These are phyloP conservation scores for Drosophila borborema DNA, from an alignment of 2,888 invertebrate species.

Conservation along the genomic window DNA sequence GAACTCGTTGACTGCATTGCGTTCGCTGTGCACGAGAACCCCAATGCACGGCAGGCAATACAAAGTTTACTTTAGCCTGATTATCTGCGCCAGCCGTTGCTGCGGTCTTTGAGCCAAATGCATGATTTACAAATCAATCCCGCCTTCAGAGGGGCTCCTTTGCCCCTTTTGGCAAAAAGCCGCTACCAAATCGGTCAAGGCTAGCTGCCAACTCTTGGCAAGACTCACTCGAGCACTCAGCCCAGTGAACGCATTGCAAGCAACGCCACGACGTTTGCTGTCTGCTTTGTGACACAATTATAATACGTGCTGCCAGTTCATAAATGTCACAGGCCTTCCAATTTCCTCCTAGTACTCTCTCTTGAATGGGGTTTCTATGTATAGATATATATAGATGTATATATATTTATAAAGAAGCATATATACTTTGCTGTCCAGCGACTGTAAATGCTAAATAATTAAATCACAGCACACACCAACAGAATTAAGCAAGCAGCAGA, in stretches of 20 bases:
- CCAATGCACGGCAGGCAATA: slow-evolving; percentile 17
- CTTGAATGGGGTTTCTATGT: neutral
- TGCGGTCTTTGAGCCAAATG: slow-evolving; percentile 23
- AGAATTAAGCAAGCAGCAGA: neutral
- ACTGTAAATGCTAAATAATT: slow-evolving; percentile 4
- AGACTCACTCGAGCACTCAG: slow-evolving; percentile 2
- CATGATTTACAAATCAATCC: slow-evolving; percentile 40
- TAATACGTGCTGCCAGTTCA: slow-evolving; percentile 7
- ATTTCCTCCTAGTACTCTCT: neutral
- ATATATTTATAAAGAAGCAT: neutral
- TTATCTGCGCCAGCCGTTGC: slow-evolving; percentile 22
- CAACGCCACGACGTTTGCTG: neutral
- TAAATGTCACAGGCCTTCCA: slow-evolving; percentile 1
- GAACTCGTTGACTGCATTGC: slow-evolving; percentile 55
- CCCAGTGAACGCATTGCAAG: neutral
- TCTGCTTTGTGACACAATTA: slow-evolving; percentile 1
- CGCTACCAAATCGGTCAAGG: slow-evolving; percentile 54
- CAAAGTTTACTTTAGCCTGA: slow-evolving; percentile 34
- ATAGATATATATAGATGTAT: neutral
- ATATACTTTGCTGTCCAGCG: neutral
- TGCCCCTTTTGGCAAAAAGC: slow-evolving; percentile 38
- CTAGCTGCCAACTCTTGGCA: slow-evolving; percentile 61
- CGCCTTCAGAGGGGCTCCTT: neutral
- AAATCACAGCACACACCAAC: neutral
- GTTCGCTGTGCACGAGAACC: slow-evolving; percentile 19